Evolutionary conservation across 2,113 vertebrate genomes (phyloP), one percentile per base, ranked within the genome.

Genomic region (Dipodomys spectabilis): DNA sequence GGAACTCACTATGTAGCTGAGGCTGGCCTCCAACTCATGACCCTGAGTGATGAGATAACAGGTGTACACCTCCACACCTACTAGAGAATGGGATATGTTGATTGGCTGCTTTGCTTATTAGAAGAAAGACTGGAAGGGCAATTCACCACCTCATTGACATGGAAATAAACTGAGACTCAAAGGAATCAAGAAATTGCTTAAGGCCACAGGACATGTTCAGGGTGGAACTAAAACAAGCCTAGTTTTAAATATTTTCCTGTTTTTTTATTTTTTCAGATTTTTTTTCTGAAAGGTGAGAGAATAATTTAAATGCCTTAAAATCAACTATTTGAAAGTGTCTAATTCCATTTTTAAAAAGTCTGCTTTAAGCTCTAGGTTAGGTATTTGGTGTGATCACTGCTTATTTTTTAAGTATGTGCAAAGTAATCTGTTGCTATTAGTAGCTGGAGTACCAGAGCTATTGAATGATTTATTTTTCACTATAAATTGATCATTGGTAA

Each of bases 331-430:
- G 49, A 67, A 77, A 71, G 27, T 13, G 13, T 25, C 44, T 6
- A 62, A 57, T 49, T 62, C 49, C 73, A 68, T 67, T 57, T 57
- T 57, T 11, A 53, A 87, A 87, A 77, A n/a, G 16, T 5, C 53
- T 74, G 45, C 30, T 68, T 94, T 93, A n/a, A 53, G 85, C 30
- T 81, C 73, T 35, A 93, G 84, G 15, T 30, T 65, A 81, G 74
- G 53, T 67, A 12, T 77, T 68, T 86, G 23, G 13, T 60, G 57
- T 77, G 57, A 82, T 79, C 27, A 53, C 2, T 23, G 53, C n/a
- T 32, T n/a, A 72, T 5, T 35, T 64, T 18, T 25, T 22, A 92
- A 95, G 44, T 93, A 71, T 32, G 13, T 62, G 35, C 49, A 81
- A 49, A 91, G 39, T 45, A 80, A 80, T 82, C 35, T 80, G 22